These are phyloP conservation scores for Leiothrix lutea DNA, from an alignment of 2,113 vertebrate genomes.

Conservation along the genomic window DNA sequence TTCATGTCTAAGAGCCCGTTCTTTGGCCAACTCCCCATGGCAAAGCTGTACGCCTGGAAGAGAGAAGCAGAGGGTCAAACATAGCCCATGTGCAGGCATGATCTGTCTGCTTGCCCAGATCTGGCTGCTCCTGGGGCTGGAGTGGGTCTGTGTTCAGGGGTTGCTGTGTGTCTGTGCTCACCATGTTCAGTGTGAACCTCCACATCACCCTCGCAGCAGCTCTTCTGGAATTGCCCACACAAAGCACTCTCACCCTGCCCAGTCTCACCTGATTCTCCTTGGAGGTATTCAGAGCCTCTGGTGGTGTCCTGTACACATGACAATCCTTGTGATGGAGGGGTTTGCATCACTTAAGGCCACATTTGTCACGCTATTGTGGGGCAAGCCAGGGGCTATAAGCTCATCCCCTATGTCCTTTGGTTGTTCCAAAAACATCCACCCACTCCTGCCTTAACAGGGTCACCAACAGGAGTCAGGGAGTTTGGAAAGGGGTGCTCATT, in stretches of 20 bases:
- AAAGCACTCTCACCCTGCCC: not conserved
- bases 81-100: constrained; percentile 5
- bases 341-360: not conserved
- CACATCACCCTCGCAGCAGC: rapidly evolving
- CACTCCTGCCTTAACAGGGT: not conserved
- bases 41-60: constrained; percentile 85
- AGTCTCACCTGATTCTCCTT: not conserved
- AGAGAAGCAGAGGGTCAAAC: constrained; percentile 69
- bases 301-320: not conserved
- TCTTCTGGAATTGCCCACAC: not conserved
- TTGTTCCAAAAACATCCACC: not conserved
- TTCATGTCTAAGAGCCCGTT: constrained; percentile 86
- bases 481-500: not conserved
- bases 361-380: rapidly evolving
- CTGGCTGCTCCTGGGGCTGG: not conserved
- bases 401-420: not conserved
- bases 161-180: rapidly evolving
- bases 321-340: rapidly evolving
- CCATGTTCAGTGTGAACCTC: rapidly evolving
- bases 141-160: rapidly evolving
- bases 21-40: constrained; percentile 86
- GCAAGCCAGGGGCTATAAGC: not conserved
- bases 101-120: not conserved
- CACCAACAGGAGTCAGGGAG: not conserved
- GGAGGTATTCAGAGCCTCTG: not conserved